phyloP scores from a whole-genome alignment of 1,140 invertebrate genomes.

The Rhysida immarginata region DNA sequence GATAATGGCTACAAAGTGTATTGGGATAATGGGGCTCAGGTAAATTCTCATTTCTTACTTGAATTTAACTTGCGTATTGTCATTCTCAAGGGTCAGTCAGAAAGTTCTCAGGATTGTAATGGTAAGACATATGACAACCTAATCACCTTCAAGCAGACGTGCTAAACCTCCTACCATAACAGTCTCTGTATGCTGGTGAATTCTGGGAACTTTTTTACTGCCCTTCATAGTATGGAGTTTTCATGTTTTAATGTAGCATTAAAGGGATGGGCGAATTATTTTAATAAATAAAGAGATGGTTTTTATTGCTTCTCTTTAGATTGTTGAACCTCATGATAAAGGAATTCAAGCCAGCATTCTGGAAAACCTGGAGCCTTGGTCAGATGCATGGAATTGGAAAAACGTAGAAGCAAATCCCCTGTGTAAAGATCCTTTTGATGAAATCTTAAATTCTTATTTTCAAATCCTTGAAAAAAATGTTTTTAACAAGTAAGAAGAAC shows the following conservation, averaged over 20 bases:
- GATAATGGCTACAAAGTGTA: constrained; percentile 99
- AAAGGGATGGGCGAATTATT: too few relatives aligned
- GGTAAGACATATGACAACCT: too few relatives aligned
- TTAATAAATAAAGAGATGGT: background rate
- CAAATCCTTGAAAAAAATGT: constrained; percentile 38
- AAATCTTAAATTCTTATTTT: constrained; percentile 48
- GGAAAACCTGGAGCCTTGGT: constrained; percentile 53
- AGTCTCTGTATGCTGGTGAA: too few relatives aligned
- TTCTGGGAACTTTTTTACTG: too few relatives aligned
- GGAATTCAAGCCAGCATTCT: constrained; percentile 65
- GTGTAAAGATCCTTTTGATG: constrained; percentile 33
- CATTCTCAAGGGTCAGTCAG: too few relatives aligned
- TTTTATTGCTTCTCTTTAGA: constrained; percentile 37
- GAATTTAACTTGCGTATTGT: too few relatives aligned
- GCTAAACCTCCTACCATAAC: too few relatives aligned
- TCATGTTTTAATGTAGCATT: too few relatives aligned
- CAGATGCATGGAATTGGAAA: constrained; percentile 47
- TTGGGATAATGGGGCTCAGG: constrained; percentile 82
- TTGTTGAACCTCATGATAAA: constrained; percentile 80
- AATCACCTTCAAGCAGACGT: too few relatives aligned
- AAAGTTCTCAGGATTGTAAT: too few relatives aligned
- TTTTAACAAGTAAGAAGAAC: constrained; percentile 10
- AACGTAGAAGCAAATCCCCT: constrained; percentile 23
- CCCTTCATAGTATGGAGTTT: too few relatives aligned
- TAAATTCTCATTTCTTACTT: constrained; percentile 17